Evolutionary conservation across 1,140 invertebrate species (phyloP).

Genomic region (Plodia interpunctella): DNA sequence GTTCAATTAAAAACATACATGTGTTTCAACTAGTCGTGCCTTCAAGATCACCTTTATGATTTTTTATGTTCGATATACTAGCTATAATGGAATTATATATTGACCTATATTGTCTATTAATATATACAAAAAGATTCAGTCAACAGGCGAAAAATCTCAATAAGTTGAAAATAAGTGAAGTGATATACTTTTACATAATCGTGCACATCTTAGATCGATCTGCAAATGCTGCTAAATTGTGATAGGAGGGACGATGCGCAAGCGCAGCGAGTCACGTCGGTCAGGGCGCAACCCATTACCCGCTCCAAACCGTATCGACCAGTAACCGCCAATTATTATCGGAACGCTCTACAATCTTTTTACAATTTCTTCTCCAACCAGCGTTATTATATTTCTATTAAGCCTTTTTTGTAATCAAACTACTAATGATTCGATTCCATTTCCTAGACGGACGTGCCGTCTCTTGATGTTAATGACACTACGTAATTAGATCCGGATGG

Average conservation of each 20-base stretch:
- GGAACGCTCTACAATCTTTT: conserved; percentile 75
- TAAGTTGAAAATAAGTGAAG: background rate
- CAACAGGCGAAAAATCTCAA: too few species aligned
- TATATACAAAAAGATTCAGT: too few species aligned
- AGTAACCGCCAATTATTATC: conserved; percentile 77
- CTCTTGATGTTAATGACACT: conserved; percentile 71
- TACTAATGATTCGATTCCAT: conserved; percentile 77
- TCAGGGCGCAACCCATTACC: conserved; percentile 62
- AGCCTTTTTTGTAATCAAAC: conserved; percentile 77
- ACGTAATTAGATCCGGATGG: conserved; percentile 75
- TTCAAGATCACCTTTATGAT: too few species aligned
- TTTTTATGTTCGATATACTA: too few species aligned
- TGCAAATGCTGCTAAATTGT: conserved; percentile 52
- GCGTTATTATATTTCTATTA: conserved; percentile 77
- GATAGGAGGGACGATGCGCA: conserved; percentile 27
- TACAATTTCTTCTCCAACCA: conserved; percentile 72
- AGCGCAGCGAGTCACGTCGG: conserved; percentile 57
- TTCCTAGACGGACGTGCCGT: conserved; percentile 74
- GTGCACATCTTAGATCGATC: conserved; percentile 15
- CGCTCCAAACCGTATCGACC: conserved; percentile 73
- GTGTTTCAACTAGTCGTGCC: too few species aligned
- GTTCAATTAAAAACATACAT: too few species aligned
- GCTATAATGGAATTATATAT: too few species aligned
- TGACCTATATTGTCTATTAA: too few species aligned
- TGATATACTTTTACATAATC: background rate